Evolutionary conservation across 2,797 vertebrate genomes (phyloP).

Genomic region (Scarus forsteni): DNA sequence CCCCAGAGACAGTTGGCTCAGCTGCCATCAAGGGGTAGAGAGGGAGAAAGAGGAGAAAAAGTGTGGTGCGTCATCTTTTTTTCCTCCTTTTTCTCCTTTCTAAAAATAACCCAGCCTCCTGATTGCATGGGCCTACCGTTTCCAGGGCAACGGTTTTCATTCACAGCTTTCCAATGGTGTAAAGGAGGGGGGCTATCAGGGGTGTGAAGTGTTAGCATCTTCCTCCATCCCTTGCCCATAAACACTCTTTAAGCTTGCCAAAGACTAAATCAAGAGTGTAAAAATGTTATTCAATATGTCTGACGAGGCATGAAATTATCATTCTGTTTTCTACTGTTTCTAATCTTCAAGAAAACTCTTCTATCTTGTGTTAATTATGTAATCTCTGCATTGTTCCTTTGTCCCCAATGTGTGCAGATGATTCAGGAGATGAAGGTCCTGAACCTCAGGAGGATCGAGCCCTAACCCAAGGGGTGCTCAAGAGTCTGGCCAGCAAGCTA

Average conservation of each 20-base stretch:
- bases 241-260: constrained; percentile 25
- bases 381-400: background rate
- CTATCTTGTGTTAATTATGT: background rate
- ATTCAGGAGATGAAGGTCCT: constrained; percentile 94
- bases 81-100: constrained; percentile 57
- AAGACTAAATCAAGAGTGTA: constrained; percentile 19
- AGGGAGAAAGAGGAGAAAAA: constrained; percentile 45
- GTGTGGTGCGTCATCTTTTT: constrained; percentile 79
- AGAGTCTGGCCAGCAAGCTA: constrained; percentile 90
- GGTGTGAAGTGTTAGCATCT: constrained; percentile 61
- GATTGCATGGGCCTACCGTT: constrained; percentile 76
- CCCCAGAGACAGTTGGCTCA: constrained; percentile 44
- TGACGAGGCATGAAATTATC: constrained; percentile 5
- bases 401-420: constrained; percentile 84
- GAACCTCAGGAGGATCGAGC: constrained; percentile 89
- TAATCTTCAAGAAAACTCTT: background rate
- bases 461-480: constrained; percentile 89
- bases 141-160: constrained; percentile 85
- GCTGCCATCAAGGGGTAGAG: constrained; percentile 43
- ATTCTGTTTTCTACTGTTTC: constrained; percentile 1
- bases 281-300: constrained; percentile 14
- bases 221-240: constrained; percentile 41
- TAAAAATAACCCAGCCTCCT: constrained; percentile 82
- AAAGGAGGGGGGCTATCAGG: constrained; percentile 54
- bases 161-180: constrained; percentile 77